phyloP scores from a whole-genome alignment of 2,888 invertebrate species.

The Eupithecia vulgata region DNA sequence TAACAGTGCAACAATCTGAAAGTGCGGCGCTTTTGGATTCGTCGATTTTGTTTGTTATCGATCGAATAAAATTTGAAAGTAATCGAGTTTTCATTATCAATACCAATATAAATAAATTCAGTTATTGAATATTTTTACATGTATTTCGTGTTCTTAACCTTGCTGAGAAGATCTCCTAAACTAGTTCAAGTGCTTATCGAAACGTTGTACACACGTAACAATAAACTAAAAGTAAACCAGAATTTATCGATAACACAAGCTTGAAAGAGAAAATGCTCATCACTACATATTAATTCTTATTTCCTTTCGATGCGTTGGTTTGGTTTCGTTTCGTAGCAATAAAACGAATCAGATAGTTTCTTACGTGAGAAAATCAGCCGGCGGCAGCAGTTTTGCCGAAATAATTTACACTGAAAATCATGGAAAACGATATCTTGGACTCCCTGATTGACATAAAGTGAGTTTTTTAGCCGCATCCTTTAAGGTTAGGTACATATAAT shows the following conservation, averaged over 20 bases:
- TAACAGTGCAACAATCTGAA: neutral
- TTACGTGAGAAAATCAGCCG: slow-evolving; percentile 1
- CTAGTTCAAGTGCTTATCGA: neutral
- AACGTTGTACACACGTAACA: neutral
- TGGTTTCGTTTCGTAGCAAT: neutral
- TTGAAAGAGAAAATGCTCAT: neutral
- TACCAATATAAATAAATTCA: no score
- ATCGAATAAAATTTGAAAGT: no score
- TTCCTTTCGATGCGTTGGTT: neutral
- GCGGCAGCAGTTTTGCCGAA: slow-evolving; percentile 17
- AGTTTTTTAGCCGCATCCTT: slow-evolving; percentile 46
- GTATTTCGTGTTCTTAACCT: no score
- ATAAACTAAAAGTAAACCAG: neutral
- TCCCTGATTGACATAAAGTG: slow-evolving; percentile 86
- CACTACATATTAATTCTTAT: neutral
- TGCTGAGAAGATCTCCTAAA: no score
- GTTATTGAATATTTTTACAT: neutral
- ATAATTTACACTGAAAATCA: slow-evolving; percentile 49
- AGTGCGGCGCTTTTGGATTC: neutral
- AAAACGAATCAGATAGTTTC: neutral
- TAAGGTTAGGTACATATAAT: slow-evolving; percentile 27
- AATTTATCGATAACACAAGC: neutral
- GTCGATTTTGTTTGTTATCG: no score
- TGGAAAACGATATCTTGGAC: slow-evolving; percentile 86
- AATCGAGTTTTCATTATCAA: no score